Percentiles rank a stretch among this genome's conserved stretches.
These are phyloP conservation scores for Chaenodraco wilsoni DNA, from an alignment of 2,797 vertebrate genomes.

Conservation along the genomic window DNA sequence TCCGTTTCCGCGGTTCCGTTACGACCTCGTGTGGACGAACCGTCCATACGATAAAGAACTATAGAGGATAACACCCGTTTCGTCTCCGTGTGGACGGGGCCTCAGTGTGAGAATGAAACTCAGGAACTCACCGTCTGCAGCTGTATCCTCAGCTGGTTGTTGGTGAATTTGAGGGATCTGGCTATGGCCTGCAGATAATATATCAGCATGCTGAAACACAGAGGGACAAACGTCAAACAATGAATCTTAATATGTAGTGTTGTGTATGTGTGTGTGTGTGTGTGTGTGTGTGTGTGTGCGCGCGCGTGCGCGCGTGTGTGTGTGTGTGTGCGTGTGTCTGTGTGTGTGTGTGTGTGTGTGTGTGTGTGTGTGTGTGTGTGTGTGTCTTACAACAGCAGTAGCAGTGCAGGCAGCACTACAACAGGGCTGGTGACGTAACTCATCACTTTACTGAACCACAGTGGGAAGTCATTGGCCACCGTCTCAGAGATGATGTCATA, in stretches of 20 bases:
- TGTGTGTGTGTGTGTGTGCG: too few relatives aligned
- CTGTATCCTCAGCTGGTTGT: constrained; percentile 94
- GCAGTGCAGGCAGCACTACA: constrained; percentile 90
- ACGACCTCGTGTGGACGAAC: too few relatives aligned
- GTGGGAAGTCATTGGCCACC: constrained; percentile 89
- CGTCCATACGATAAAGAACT: too few relatives aligned
- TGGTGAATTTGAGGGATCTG: constrained; percentile 95
- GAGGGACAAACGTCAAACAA: constrained; percentile 13
- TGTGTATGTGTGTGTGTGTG: too few relatives aligned
- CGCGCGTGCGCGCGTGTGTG: too few relatives aligned
- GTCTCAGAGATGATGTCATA: constrained; percentile 97
- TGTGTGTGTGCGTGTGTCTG: not conserved
- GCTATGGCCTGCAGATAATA: constrained; percentile 98
- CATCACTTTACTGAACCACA: constrained; percentile 92
- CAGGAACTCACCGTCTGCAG: constrained; percentile 91
- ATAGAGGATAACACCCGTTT: too few relatives aligned
- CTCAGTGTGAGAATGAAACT: not conserved
- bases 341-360: too few relatives aligned
- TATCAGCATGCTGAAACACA: constrained; percentile 92
- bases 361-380: constrained; percentile 9
- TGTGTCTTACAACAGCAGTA: constrained; percentile 94
- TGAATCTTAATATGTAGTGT: not conserved
- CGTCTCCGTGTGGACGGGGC: too few relatives aligned
- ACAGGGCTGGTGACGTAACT: constrained; percentile 93
- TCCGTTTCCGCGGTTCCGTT: too few relatives aligned